These are phyloP conservation scores for Luidia sarsii DNA, from an alignment of 53 echinoderm and acorn worm species.

Conservation along the genomic window DNA sequence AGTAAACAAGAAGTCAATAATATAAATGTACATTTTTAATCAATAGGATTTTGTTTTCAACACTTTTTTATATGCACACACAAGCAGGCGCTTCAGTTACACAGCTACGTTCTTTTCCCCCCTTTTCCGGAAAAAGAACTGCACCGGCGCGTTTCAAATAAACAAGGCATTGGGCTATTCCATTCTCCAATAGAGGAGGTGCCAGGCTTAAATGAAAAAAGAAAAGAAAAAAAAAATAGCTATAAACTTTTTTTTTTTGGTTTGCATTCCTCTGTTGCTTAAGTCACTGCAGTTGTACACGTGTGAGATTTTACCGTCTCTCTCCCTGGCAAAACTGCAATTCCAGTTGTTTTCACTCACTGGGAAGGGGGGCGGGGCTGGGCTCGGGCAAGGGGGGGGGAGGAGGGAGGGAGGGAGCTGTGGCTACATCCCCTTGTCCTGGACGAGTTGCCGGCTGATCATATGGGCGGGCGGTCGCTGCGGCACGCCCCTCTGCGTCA, in stretches of 20 bases:
- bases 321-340: too few relatives aligned
- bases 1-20: background rate
- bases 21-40: background rate
- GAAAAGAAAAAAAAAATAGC: too few relatives aligned
- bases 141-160: slow-evolving; percentile 29
- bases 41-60: background rate
- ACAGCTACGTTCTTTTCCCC: background rate
- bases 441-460: slow-evolving; percentile 33
- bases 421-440: slow-evolving; percentile 24
- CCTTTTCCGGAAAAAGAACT: slow-evolving; percentile 44
- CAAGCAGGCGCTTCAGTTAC: too few relatives aligned
- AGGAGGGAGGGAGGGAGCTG: too few relatives aligned
- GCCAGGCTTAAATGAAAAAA: too few relatives aligned
- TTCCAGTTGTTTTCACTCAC: too few relatives aligned
- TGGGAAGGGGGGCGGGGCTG: too few relatives aligned
- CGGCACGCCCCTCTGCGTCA: slow-evolving; percentile 90
- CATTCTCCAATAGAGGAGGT: slow-evolving; percentile 23
- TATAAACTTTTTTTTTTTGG: too few relatives aligned
- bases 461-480: slow-evolving; percentile 58
- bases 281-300: slow-evolving; percentile 29
- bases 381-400: too few relatives aligned
- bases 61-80: slow-evolving; percentile 8
- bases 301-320: too few relatives aligned
- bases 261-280: slow-evolving; percentile 9
- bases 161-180: slow-evolving; percentile 32